phyloP scores from a whole-genome alignment of 2,888 invertebrate species.

The Drosophila atripex region DNA sequence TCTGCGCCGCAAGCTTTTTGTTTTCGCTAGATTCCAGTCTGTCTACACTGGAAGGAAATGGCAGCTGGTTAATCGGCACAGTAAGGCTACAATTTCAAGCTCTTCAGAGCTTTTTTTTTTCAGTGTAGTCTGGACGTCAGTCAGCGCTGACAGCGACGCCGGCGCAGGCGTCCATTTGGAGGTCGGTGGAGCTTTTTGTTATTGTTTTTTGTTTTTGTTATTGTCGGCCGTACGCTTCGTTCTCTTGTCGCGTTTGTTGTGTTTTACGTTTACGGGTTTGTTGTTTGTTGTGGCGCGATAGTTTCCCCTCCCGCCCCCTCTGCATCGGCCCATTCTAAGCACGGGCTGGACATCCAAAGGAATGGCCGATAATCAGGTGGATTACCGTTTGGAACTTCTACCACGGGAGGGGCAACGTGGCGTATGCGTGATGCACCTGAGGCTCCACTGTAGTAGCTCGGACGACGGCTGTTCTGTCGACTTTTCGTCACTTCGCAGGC shows the following conservation, averaged over 20 bases:
- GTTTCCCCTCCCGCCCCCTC: conserved; percentile 28
- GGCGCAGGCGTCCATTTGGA: conserved; percentile 24
- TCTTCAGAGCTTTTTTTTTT: neutral
- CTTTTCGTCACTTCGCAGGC: neutral
- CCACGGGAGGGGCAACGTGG: neutral
- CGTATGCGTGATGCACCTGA: neutral
- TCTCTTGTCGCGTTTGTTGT: conserved; percentile 38
- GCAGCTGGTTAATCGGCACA: no score
- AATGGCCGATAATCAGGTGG: conserved; percentile 32
- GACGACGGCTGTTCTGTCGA: no score
- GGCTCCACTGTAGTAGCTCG: no score
- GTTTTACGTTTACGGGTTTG: conserved; percentile 54
- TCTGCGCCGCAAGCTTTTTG: conserved; percentile 71
- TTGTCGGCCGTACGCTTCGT: neutral
- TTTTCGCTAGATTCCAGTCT: conserved; percentile 31
- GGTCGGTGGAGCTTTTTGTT: conserved; percentile 40
- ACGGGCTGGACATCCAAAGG: conserved; percentile 37
- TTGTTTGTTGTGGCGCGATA: conserved; percentile 76
- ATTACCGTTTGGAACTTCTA: neutral
- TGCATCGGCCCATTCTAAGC: neutral
- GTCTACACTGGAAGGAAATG: conserved; percentile 7
- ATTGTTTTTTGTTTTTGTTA: conserved; percentile 43
- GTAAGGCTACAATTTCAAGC: no score
- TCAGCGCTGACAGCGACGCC: conserved; percentile 2
- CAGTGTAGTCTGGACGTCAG: conserved; percentile 23